A percentile compares a stretch with the other conserved stretches of the same genome.
Conservation (phyloP, 2,113 vertebrate genomes). For the Callionymus lyra region DNA sequence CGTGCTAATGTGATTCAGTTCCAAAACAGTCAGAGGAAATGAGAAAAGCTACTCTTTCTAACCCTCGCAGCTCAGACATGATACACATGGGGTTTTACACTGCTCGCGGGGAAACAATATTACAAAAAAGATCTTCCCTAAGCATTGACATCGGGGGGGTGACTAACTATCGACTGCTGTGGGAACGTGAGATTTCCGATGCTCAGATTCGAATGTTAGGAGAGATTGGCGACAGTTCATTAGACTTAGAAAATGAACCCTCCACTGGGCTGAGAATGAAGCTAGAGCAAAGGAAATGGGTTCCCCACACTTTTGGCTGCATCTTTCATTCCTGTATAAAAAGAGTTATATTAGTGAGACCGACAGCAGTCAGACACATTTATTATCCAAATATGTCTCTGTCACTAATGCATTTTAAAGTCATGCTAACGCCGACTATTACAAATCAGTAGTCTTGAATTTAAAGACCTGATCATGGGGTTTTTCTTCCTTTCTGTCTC, state of each 20-base stretch:
- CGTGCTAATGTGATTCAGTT: slow-evolving; percentile 58
- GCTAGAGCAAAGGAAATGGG: slow-evolving; percentile 16
- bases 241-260: slow-evolving; percentile 39
- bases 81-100: slow-evolving; percentile 32
- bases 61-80: slow-evolving; percentile 43
- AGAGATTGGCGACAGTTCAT: slow-evolving; percentile 44
- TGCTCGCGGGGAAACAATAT: slow-evolving; percentile 20
- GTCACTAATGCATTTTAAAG: too few species aligned
- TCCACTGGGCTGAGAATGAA: slow-evolving; percentile 17
- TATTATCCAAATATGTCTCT: too few species aligned
- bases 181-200: slow-evolving; percentile 32
- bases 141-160: slow-evolving; percentile 43
- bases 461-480: too few species aligned
- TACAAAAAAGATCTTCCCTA: slow-evolving; percentile 41
- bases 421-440: too few species aligned
- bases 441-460: too few species aligned
- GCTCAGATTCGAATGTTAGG: slow-evolving; percentile 45
- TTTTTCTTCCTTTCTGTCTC: too few species aligned
- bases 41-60: slow-evolving; percentile 50
- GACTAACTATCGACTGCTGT: slow-evolving; percentile 27
- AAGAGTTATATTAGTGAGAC: too few species aligned
- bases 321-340: too few species aligned
- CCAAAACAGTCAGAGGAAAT: slow-evolving; percentile 58
- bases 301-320: background rate
- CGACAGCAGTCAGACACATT: too few species aligned